Evolutionary conservation across 2,113 vertebrate species (phyloP).

Genomic region (Saccopteryx leptura): DNA sequence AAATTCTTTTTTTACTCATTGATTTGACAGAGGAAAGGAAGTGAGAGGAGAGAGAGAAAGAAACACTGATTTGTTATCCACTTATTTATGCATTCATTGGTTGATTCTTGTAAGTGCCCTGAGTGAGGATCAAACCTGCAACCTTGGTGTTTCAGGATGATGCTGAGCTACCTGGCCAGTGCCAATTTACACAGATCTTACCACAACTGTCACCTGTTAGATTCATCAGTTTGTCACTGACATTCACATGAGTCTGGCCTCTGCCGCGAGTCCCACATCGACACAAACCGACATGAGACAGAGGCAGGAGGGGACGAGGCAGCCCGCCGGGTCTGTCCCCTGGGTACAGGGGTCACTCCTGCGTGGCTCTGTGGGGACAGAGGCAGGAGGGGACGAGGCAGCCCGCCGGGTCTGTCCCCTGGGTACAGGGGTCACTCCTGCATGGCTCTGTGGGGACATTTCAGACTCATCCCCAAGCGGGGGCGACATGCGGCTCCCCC

Average conservation of each 20-base stretch:
- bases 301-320: background rate
- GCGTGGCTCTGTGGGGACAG: background rate
- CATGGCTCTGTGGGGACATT: background rate
- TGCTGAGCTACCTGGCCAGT: too few relatives aligned
- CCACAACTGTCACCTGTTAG: background rate
- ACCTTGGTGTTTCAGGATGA: too few relatives aligned
- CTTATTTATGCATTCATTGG: too few relatives aligned
- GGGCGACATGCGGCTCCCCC: background rate
- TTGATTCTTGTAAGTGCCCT: too few relatives aligned
- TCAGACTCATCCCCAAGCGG: background rate
- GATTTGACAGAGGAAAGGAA: too few relatives aligned
- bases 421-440: background rate
- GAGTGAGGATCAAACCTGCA: too few relatives aligned
- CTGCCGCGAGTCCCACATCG: rapidly evolving
- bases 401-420: background rate
- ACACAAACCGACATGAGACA: rapidly evolving
- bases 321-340: background rate
- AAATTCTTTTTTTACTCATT: too few relatives aligned
- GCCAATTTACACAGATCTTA: background rate
- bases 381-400: background rate
- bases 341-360: background rate
- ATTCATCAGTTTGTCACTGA: background rate
- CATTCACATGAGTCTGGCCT: background rate
- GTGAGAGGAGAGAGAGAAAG: too few relatives aligned
- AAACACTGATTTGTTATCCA: too few relatives aligned